These are phyloP conservation scores for Clupea harengus DNA, from an alignment of 2,113 vertebrate species.

Conservation along the genomic window DNA sequence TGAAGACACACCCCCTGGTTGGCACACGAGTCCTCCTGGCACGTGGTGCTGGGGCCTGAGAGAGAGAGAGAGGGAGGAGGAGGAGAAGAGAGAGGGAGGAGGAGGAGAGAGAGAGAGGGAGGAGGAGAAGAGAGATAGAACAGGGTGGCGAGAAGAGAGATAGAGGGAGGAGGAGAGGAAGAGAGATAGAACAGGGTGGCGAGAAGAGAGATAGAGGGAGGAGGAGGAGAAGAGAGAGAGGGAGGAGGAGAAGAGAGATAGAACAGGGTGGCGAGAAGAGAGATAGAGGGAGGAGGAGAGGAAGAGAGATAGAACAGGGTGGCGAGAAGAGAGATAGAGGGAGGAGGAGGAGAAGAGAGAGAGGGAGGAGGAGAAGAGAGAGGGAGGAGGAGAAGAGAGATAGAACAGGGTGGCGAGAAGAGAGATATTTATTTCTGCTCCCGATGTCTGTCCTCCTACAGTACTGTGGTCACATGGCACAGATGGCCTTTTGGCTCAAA, in stretches of 20 bases:
- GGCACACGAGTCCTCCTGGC: conserved; percentile 96
- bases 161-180: no score
- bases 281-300: not conserved
- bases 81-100: not conserved
- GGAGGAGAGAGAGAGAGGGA: not conserved
- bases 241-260: no score
- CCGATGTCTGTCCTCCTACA: not conserved
- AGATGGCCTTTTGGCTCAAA: not conserved
- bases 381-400: not conserved
- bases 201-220: not conserved
- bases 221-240: not conserved
- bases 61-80: not conserved
- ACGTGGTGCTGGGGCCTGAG: conserved; percentile 54
- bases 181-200: not conserved
- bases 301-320: not conserved
- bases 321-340: not conserved
- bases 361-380: not conserved
- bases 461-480: not conserved
- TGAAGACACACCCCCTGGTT: conserved; percentile 97
- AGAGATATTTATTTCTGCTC: not conserved
- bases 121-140: not conserved
- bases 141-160: no score
- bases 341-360: not conserved
- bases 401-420: not conserved
- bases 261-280: not conserved